Conservation (phyloP, 2,888 invertebrate genomes). For the Pomacea canaliculata region DNA sequence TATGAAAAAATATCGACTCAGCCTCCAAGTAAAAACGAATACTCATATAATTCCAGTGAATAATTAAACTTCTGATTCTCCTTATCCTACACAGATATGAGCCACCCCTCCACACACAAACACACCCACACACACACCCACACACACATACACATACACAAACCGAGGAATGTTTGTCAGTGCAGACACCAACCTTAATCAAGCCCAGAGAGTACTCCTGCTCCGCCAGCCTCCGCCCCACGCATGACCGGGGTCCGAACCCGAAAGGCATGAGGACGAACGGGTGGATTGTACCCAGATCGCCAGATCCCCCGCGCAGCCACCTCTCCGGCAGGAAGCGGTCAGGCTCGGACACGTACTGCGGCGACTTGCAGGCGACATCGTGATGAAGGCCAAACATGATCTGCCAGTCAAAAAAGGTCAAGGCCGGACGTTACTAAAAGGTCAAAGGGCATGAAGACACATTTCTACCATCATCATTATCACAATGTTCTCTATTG, state of each 20-base stretch:
- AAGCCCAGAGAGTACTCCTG: slow-evolving; percentile 76
- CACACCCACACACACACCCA: background rate
- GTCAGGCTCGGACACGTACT: slow-evolving; percentile 75
- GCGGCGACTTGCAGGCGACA: slow-evolving; percentile 59
- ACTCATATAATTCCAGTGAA: background rate
- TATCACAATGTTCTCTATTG: no score
- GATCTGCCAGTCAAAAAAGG: slow-evolving; percentile 47
- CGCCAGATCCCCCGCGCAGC: slow-evolving; percentile 34
- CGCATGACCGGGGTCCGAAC: slow-evolving; percentile 56
- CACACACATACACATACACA: background rate
- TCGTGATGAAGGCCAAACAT: slow-evolving; percentile 66
- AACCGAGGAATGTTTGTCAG: background rate
- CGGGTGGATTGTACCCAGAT: slow-evolving; percentile 31
- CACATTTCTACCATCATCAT: no score
- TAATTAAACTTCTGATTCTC: no score
- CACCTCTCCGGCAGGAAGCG: slow-evolving; percentile 55
- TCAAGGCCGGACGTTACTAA: no score
- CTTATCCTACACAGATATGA: no score
- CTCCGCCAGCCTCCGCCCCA: slow-evolving; percentile 70
- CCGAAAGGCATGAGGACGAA: slow-evolving; percentile 57
- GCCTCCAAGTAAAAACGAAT: background rate
- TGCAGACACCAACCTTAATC: slow-evolving; percentile 54
- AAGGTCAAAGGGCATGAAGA: no score
- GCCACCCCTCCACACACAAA: background rate
- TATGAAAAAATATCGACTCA: background rate